Base-by-base conservation (phyloP, 2,113 vertebrate species). In the Antechinus stuartii region DNA sequence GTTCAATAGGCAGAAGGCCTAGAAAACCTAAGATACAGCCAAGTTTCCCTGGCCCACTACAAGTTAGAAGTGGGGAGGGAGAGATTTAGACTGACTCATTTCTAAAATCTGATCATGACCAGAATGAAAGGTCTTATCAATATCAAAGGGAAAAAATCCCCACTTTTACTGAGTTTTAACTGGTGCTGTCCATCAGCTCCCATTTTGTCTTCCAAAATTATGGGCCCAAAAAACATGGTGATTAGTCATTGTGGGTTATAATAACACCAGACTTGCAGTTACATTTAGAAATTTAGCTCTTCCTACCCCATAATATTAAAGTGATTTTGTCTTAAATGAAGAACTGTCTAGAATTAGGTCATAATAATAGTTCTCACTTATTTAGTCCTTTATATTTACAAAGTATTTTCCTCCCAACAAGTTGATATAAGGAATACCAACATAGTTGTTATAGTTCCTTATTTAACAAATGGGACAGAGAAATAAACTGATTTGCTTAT, bases 281-380 rank as follows among this genome's bases (percentile, higher is more conserved):
- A 92, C 47, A 91, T 95, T 68, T 90, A 30, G 54, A 92, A 24
- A 94, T 61, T 84, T 76, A 61, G 61, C 24, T 91, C 90, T 95
- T 54, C 54, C 23, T 26, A 54, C 42, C 47, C 56, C 42, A 89
- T 92, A 76, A 54, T 50, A 95, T 14, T 92, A 52, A 27, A 46
- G 52, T 91, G 49, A 84, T 90, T 96, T 96, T 91, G 30, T 84
- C n/a, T 6, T 49, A 95, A 95, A 53, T 94, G 93, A 90, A 92
- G 92, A 95, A 93, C 30, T 68, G 35, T 42, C 26, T 55, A 55
- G 23, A 7, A 24, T 25, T 23, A 52, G 50, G 50, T 52, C 50
- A 90, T 56, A 68, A 93, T 12, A 76, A 76, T 76, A n/a, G 2
- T 76, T 68, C 27, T 35, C 30, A 30, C 30, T 68, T 68, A 12